Percentiles rank a stretch among this genome's conserved stretches.
phyloP scores from a whole-genome alignment of 1,140 invertebrate genomes.

The Lasioglossum baleicum region DNA sequence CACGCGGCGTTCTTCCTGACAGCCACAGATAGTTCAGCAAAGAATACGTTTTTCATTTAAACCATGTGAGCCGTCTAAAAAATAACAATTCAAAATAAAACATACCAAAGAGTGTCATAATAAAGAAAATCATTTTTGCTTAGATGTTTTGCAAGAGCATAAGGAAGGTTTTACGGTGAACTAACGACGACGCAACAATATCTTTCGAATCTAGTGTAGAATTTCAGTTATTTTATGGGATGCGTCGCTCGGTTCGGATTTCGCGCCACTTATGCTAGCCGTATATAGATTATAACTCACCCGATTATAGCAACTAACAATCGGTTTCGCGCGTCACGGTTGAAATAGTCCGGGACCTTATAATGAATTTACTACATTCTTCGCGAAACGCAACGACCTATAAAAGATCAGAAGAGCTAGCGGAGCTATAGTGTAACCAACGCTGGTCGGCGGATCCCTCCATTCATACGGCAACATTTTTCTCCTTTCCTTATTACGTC shows the following conservation, averaged over 20 bases:
- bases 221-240: conserved; percentile 30
- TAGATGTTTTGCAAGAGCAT: too few species aligned
- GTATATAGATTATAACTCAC: neutral
- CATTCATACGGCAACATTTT: conserved; percentile 60
- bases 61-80: too few species aligned
- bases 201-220: neutral
- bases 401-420: conserved; percentile 15
- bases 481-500: conserved; percentile 51
- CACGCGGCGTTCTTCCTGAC: too few species aligned
- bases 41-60: too few species aligned
- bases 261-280: conserved; percentile 19
- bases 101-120: too few species aligned
- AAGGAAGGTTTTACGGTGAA: too few species aligned
- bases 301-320: neutral
- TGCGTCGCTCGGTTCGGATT: neutral
- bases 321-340: neutral
- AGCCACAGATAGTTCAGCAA: too few species aligned
- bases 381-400: conserved; percentile 13
- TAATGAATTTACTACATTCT: conserved; percentile 48
- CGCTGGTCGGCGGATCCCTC: conserved; percentile 49
- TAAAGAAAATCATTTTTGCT: too few species aligned
- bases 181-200: neutral
- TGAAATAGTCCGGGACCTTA: conserved; percentile 17
- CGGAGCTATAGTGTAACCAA: conserved; percentile 43
- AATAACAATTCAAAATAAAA: too few species aligned